Evolutionary conservation across 2,113 vertebrate species (phyloP).

Genomic region (Meriones unguiculatus): DNA sequence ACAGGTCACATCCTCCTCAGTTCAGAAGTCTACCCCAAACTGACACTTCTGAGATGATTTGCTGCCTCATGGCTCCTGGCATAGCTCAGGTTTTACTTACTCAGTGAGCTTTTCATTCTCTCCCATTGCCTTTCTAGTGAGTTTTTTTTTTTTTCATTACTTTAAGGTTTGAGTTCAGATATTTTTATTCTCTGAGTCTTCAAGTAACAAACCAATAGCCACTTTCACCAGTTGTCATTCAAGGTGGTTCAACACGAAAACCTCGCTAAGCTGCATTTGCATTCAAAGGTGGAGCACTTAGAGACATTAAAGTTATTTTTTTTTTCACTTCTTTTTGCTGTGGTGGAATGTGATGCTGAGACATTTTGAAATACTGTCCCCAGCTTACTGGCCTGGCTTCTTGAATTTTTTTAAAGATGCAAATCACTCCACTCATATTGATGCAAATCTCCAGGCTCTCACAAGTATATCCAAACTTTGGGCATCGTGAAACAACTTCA

Average conservation of each 20-base stretch:
- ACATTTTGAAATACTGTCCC: neutral
- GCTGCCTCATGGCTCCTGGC: neutral
- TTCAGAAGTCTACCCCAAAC: neutral
- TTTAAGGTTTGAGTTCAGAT: neutral
- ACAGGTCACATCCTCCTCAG: neutral
- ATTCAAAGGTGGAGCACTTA: neutral
- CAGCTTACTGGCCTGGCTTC: neutral
- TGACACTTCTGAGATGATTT: neutral
- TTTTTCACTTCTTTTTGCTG: conserved; percentile 12
- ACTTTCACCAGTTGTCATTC: neutral
- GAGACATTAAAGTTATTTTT: neutral
- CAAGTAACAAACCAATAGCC: neutral
- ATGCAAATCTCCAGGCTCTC: neutral
- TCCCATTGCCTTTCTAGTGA: neutral
- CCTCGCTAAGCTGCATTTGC: neutral
- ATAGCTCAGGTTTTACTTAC: accelerated
- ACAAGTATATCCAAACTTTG: neutral
- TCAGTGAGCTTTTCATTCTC: neutral
- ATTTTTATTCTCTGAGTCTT: neutral
- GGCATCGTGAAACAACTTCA: neutral
- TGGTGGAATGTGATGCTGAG: neutral
- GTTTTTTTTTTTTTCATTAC: neutral
- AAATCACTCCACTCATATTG: neutral
- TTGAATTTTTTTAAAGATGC: neutral
- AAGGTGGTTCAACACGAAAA: neutral